Evolutionary conservation across 2,113 vertebrate species (phyloP).

Genomic region (Syngnathus floridae): DNA sequence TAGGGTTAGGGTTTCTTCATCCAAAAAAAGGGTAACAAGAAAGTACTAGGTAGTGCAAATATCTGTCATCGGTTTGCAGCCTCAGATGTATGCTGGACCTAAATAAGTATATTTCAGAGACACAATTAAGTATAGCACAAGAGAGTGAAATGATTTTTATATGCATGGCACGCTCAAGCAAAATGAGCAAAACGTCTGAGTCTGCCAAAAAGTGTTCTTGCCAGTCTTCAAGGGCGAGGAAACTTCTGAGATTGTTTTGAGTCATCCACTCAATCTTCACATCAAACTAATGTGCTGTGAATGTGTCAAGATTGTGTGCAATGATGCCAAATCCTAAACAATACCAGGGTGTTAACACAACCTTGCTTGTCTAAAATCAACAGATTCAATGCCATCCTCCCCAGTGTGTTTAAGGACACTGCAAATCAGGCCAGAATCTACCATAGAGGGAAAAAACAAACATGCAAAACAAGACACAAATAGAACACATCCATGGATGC

Average conservation of each 20-base stretch:
- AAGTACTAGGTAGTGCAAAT: not conserved
- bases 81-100: conserved; percentile 1
- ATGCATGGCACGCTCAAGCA: conserved; percentile 35
- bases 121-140: not conserved
- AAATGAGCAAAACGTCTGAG: conserved; percentile 19
- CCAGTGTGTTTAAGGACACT: not conserved
- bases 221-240: conserved; percentile 45
- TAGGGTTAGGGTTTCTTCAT: too few species aligned
- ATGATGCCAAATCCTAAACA: conserved; percentile 13
- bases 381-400: conserved; percentile 15
- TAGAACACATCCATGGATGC: conserved; percentile 8
- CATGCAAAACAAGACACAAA: not conserved
- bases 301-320: conserved; percentile 6
- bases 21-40: not conserved
- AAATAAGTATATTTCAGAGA: conserved; percentile 13
- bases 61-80: conserved; percentile 4
- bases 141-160: conserved; percentile 20
- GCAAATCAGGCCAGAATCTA: conserved; percentile 2
- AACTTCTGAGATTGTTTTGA: conserved; percentile 11
- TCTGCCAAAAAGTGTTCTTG: conserved; percentile 26
- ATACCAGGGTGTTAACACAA: conserved; percentile 9
- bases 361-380: conserved; percentile 14
- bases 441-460: not conserved
- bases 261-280: conserved; percentile 14
- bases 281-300: conserved; percentile 11